Base-by-base conservation (phyloP, 1,140 invertebrate species). In the Zaprionus inermis region DNA sequence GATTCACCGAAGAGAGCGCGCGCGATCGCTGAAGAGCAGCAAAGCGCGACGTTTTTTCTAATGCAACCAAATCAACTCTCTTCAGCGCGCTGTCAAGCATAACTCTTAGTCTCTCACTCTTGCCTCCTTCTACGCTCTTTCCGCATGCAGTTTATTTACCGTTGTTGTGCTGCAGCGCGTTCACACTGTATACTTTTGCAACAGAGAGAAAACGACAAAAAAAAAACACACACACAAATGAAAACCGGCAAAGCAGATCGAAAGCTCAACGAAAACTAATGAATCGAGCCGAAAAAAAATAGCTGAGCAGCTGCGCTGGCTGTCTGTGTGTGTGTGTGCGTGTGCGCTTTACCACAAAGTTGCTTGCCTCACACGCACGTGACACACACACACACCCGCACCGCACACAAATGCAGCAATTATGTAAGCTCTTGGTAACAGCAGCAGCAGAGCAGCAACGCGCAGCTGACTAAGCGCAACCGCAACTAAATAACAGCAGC, bases 371-470 rank as follows among this genome's bases (percentile, higher is more conserved):
- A 49, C 49, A 64, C 49, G 60, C 51, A 55, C 61, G 61, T 65
- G 61, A 64, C 49, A 64, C 30, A 63, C 30, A 63, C 28, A 51
- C 59, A 61, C 12, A 34, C 16, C 34, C 58, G 59, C 51, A 36
- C 67, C 51, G 60, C 66, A 52, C 28, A 49, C 51, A n/a, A 60
- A 70, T 71, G 56, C 65, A 71, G 59, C 44, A 71, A 88, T 86
- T 86, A 86, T 82, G 83, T 86, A 86, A 86, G 73, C 57, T 34
- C 20, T 46, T 32, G 34, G 44, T 49, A 49, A 49, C 18, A 59
- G 24, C 57, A 61, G 56, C 44, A 66, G 54, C 56, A 72, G 57
- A 66, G 76, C 44, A 38, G 18, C 55, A 18, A 34, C 24, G 16
- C 56, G 63, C 54, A 67, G 44, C 63, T 67, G 63, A 67, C 55